A percentile compares a stretch with the other conserved stretches of the same genome.
Evolutionary conservation across 1,140 invertebrate genomes (phyloP).

Genomic region (Penaeus vannamei): DNA sequence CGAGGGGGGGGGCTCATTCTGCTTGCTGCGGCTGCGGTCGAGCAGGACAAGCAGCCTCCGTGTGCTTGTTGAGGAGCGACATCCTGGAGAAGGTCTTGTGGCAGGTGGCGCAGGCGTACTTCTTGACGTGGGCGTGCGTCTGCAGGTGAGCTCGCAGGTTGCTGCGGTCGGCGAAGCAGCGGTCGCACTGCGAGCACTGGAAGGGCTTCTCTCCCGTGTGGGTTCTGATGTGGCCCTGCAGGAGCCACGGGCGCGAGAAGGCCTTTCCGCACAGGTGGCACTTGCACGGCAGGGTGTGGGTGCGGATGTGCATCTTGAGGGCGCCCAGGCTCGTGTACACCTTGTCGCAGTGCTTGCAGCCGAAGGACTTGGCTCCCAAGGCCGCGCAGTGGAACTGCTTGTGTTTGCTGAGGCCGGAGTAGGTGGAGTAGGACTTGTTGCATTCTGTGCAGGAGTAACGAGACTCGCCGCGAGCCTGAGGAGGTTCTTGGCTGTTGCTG

Average conservation of each 20-base stretch:
- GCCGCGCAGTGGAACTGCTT: slow-evolving; percentile 95
- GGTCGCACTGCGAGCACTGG: slow-evolving; percentile 89
- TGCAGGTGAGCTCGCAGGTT: slow-evolving; percentile 96
- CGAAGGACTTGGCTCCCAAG: slow-evolving; percentile 90
- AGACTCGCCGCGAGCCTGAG: slow-evolving; percentile 26
- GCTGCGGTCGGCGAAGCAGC: slow-evolving; percentile 94
- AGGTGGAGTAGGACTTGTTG: slow-evolving; percentile 95
- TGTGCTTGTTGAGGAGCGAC: slow-evolving; percentile 94
- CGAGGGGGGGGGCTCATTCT: neutral
- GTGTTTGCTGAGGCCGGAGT: slow-evolving; percentile 94
- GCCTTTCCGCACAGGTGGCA: slow-evolving; percentile 92
- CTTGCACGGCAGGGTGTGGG: slow-evolving; percentile 91
- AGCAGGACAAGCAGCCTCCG: slow-evolving; percentile 84
- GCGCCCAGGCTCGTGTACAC: slow-evolving; percentile 94
- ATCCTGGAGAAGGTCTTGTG: slow-evolving; percentile 98
- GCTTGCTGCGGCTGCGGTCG: neutral
- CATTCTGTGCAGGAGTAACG: slow-evolving; percentile 91
- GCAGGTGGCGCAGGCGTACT: slow-evolving; percentile 93
- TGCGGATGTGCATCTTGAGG: slow-evolving; percentile 94
- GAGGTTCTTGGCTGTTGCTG: neutral
- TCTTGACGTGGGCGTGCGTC: slow-evolving; percentile 97
- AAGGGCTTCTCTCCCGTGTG: slow-evolving; percentile 95
- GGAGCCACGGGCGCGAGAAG: slow-evolving; percentile 93
- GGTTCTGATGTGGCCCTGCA: slow-evolving; percentile 92
- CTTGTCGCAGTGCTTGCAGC: slow-evolving; percentile 96